Evolutionary conservation across 2,797 vertebrate genomes (phyloP).

Genomic region (Syngnathus acus): DNA sequence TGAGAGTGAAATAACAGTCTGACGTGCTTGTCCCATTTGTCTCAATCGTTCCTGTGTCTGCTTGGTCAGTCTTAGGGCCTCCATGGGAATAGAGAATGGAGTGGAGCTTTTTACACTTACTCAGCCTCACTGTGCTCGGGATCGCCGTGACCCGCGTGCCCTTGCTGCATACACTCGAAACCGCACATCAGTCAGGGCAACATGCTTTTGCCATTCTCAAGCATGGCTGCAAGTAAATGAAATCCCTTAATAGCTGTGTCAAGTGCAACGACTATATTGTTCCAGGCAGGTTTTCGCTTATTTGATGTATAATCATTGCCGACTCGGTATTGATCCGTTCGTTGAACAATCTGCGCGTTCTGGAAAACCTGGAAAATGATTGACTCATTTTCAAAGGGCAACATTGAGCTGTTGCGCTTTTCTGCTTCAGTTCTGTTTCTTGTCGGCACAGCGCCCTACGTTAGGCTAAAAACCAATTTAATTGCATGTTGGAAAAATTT

Average conservation of each 20-base stretch:
- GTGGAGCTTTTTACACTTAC: constrained; percentile 58
- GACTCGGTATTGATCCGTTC: constrained; percentile 69
- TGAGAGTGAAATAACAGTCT: constrained; percentile 45
- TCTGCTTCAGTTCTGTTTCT: no score
- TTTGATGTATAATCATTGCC: not conserved
- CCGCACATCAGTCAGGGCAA: constrained; percentile 27
- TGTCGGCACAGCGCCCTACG: no score
- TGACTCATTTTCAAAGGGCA: no score
- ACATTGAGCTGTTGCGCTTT: no score
- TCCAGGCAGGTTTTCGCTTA: not conserved
- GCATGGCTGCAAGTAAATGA: constrained; percentile 11
- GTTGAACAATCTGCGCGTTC: constrained; percentile 55
- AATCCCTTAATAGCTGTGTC: constrained; percentile 12
- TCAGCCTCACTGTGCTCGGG: constrained; percentile 42
- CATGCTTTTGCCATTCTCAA: constrained; percentile 21
- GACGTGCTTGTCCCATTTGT: constrained; percentile 57
- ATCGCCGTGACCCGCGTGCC: constrained; percentile 47
- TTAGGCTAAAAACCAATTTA: no score
- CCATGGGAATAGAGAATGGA: constrained; percentile 57
- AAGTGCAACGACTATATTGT: constrained; percentile 6
- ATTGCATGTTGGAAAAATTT: no score
- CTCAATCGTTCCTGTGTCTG: constrained; percentile 61
- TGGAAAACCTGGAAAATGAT: no score
- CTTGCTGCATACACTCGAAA: constrained; percentile 37
- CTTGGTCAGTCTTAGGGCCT: constrained; percentile 54